Evolutionary conservation across 2,113 vertebrate species (phyloP).

Genomic region (Brachyhypopomus gauderio): DNA sequence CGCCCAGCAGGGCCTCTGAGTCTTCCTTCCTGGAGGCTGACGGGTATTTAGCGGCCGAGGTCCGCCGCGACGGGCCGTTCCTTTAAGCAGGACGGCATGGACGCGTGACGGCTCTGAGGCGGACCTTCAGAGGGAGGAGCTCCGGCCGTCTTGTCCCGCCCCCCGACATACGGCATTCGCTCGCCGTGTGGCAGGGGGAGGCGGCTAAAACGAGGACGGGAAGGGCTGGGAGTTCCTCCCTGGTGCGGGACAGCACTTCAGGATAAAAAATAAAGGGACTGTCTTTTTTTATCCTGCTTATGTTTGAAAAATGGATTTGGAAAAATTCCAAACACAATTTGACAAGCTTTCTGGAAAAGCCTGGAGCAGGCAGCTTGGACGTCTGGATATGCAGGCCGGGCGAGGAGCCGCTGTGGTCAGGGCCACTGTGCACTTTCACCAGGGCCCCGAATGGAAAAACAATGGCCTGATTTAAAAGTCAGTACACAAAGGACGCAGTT

Average conservation of each 20-base stretch:
- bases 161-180: background rate
- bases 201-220: slow-evolving; percentile 51
- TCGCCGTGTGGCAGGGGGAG: slow-evolving; percentile 34
- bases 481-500: background rate
- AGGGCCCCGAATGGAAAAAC: slow-evolving; percentile 22
- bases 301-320: slow-evolving; percentile 73
- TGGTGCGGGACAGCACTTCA: background rate
- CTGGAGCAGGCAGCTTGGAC: slow-evolving; percentile 56
- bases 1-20: slow-evolving; percentile 52
- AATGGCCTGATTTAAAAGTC: slow-evolving; percentile 25
- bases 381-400: slow-evolving; percentile 6
- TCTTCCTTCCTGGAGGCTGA: slow-evolving; percentile 60
- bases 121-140: slow-evolving; percentile 58
- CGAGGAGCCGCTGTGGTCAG: background rate
- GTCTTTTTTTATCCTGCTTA: slow-evolving; percentile 13
- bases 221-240: slow-evolving; percentile 42
- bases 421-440: slow-evolving; percentile 10
- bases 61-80: slow-evolving; percentile 32
- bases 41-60: slow-evolving; percentile 58
- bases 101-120: slow-evolving; percentile 42
- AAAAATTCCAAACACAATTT: slow-evolving; percentile 73
- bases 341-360: slow-evolving; percentile 66
- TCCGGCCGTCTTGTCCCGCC: slow-evolving; percentile 32
- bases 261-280: background rate
- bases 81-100: slow-evolving; percentile 43